phyloP scores from a whole-genome alignment of 2,888 invertebrate species.

The Limnephilus lunatus region DNA sequence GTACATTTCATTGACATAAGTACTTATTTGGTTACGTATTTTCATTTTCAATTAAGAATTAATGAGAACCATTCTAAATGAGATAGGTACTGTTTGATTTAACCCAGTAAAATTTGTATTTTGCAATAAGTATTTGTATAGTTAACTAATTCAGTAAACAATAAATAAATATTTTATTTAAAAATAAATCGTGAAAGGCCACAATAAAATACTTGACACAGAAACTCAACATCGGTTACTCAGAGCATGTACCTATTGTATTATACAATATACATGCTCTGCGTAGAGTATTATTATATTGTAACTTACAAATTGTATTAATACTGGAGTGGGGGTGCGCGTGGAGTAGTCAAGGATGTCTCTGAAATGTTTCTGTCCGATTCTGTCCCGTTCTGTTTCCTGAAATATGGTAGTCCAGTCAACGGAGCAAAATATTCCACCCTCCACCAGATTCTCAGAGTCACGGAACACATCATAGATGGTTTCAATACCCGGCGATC shows the following conservation, averaged over 20 bases:
- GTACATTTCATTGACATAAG: constrained; percentile 65
- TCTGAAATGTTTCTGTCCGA: no score
- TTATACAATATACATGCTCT: no score
- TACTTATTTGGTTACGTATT: constrained; percentile 56
- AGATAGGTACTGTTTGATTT: background rate
- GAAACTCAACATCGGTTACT: background rate
- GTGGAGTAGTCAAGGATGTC: no score
- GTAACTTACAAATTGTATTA: no score
- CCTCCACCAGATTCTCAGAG: no score
- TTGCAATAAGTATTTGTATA: background rate
- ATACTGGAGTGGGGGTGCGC: no score
- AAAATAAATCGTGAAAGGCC: background rate
- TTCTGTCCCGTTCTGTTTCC: no score
- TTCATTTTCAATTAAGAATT: constrained; percentile 26
- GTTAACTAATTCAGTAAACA: background rate
- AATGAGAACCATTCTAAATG: background rate
- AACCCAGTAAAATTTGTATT: background rate
- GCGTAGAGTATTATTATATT: no score
- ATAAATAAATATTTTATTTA: background rate
- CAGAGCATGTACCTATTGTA: background rate
- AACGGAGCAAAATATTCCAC: no score
- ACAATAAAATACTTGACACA: background rate
- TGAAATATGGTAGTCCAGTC: no score
- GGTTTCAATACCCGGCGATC: no score
- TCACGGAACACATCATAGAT: no score